Percentiles rank a stretch among this genome's conserved stretches.
Conservation (phyloP, 2,797 vertebrate genomes). For the Tympanoctomys barrerae region DNA sequence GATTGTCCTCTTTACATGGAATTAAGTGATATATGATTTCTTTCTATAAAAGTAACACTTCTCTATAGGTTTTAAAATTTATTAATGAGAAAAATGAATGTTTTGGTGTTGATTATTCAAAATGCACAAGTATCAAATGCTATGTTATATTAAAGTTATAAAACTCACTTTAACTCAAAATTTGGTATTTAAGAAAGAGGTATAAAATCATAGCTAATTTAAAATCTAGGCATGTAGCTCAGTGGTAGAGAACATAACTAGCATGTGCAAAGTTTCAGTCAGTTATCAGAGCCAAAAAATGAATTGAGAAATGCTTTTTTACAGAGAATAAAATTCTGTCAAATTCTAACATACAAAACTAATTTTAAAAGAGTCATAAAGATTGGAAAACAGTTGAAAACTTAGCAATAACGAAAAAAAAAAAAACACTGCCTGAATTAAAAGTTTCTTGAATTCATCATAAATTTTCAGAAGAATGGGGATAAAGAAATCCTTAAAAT, state of each 20-base stretch:
- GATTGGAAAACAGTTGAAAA: not conserved
- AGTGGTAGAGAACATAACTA: not conserved
- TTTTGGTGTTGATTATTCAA: not conserved
- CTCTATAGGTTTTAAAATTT: not conserved
- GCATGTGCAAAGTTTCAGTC: not conserved
- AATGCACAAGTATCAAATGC: not conserved
- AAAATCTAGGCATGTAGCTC: not conserved
- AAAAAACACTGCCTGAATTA: not conserved
- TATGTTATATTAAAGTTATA: not conserved
- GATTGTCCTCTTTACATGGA: not conserved
- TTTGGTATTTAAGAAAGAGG: not conserved
- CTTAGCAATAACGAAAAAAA: not conserved
- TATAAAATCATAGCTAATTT: not conserved
- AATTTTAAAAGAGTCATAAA: not conserved
- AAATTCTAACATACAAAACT: constrained; percentile 3
- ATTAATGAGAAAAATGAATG: not conserved
- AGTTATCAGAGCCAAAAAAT: not conserved
- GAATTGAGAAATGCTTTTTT: not conserved
- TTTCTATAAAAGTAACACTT: not conserved
- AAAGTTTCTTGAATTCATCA: not conserved
- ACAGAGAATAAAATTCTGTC: not conserved
- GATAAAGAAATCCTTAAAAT: constrained; percentile 10
- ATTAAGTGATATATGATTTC: not conserved
- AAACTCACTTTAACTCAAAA: not conserved
- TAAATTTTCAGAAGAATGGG: not conserved